These are phyloP conservation scores for Pholis gunnellus DNA, from an alignment of 2,113 vertebrate genomes.

Conservation along the genomic window DNA sequence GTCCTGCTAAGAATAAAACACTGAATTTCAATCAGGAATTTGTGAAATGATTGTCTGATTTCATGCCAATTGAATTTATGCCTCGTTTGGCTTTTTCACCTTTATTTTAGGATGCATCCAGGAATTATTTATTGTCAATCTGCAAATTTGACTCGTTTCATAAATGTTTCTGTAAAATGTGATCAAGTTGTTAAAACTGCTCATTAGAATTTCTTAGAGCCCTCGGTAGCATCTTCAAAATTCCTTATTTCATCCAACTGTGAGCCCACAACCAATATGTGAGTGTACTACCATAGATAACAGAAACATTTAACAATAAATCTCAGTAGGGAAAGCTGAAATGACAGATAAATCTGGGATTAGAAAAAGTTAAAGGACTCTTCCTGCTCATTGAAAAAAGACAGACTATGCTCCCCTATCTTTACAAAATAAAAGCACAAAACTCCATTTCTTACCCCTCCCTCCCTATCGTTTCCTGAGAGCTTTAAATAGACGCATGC, in stretches of 20 bases:
- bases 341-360: neutral
- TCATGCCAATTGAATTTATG: neutral
- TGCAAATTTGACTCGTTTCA: neutral
- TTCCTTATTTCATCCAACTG: neutral
- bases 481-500: constrained; percentile 3
- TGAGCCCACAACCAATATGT: neutral
- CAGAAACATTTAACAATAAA: neutral
- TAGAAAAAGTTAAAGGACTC: neutral
- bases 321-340: neutral
- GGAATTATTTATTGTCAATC: neutral
- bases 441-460: too few species aligned
- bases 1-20: constrained; percentile 21
- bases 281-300: neutral
- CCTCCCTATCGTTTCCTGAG: neutral
- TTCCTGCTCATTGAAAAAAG: neutral
- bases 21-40: neutral
- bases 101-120: neutral
- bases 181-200: neutral
- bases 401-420: neutral
- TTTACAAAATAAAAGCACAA: neutral
- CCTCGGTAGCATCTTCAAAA: neutral
- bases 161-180: neutral
- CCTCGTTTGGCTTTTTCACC: neutral
- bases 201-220: neutral
- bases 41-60: neutral